Evolutionary conservation across 35 echinoderm and acorn worm genomes (phyloP), one percentile per base, ranked within the genome.

Genomic region (Apostichopus japonicus): DNA sequence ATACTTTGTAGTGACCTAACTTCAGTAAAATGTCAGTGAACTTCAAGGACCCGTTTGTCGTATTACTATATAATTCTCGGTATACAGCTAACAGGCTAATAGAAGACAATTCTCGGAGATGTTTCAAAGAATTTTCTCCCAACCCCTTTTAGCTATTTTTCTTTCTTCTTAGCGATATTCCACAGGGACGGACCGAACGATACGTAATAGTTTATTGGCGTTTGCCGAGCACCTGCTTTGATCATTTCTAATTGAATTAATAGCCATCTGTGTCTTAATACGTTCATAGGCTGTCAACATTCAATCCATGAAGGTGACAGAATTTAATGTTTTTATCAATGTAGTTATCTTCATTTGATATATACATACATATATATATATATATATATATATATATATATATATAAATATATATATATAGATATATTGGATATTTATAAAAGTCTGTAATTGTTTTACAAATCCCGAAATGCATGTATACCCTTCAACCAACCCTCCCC

Each of bases 231-330:
- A 67, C 63, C 63, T 67, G 63, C 19, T 67, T 67, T 67, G 19
- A 67, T 67, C 63, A 67, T 67, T 67, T 67, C 63, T 67, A 67
- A 67, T 67, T 11, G 63, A 67, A 67, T 67, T 67, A 67, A 67
- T 67, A 67, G 11, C 19, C 63, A 67, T 15, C 11, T 19, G 11
- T 67, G 63, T 67, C 63, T 19, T 67, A 10, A 65, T 44, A 44
- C 33, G 19, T 19, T 67, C 11, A 67, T 17, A 67, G 63, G 19
- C 63, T 67, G 63, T 5, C 63, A 67, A 67, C 63, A 67, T 67
- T 67, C 63, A 19, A 67, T 19, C 63, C 33, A 44, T 44, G 63
- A 67, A 67, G 63, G 5, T 67, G 11, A 67, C 63, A 19, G 19
- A 67, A 67, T 15, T 15, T 19, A 11, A 3, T 67, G 6, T 67